Evolutionary conservation across 2,113 vertebrate genomes (phyloP), one percentile per base, ranked within the genome.

Genomic region (Steatornis caripensis): DNA sequence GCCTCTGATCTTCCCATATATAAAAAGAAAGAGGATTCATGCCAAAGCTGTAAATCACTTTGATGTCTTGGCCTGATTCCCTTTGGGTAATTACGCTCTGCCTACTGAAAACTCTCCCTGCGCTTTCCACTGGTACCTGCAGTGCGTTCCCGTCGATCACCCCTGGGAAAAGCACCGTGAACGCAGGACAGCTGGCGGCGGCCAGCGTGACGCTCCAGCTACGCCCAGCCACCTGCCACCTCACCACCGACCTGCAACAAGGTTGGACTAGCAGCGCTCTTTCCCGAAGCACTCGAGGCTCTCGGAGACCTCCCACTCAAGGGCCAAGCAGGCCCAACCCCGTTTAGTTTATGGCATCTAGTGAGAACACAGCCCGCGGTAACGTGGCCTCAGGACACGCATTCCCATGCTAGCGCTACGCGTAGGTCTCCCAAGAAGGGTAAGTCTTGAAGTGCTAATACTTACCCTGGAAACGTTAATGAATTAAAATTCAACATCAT

Each of bases 21-120:
- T 80, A 70, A 96, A 95, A 94, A 72, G 55, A 71, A 94, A 92
- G 86, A 79, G 84, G 82, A 94, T 91, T 89, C 77, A 46, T 72
- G 78, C 93, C 96, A 94, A 80, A 72, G 84, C 84, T 96, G 86
- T 96, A 95, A 95, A 96, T 92, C 90, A 95, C 92, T 93, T 96
- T 95, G 95, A 96, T 84, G 94, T 94, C 96, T 95, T 94, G 94
- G 91, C 81, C 84, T 94, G 89, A 96, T 94, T 96, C 96, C 94
- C 95, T 92, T 32, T 36, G 93, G 93, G 94, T 94, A 95, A 94
- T 95, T 95, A 91, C 2, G 4, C 53, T 89, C 91, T 95, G 84
- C 91, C 93, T 89, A 60, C 80, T 60, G 77, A 75, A 92, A 94
- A 91, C 64, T 90, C 55, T 36, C 64, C 20, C 86, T 65, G 49